Percentiles rank a stretch among this genome's conserved stretches.
phyloP scores from a whole-genome alignment of 2,797 vertebrate species.

The Etheostoma perlongum region DNA sequence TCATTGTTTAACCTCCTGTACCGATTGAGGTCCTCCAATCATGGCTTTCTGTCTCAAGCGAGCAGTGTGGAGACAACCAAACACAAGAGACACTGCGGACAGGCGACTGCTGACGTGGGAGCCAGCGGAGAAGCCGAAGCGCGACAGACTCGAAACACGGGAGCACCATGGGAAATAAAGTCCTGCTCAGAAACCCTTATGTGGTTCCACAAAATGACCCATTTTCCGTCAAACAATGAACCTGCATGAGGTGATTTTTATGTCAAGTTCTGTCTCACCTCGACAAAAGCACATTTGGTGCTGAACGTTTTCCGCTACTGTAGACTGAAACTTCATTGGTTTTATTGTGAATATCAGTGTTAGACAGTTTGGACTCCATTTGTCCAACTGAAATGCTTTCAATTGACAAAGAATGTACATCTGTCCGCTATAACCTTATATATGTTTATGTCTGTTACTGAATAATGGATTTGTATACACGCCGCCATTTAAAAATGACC shows the following conservation, averaged over 20 bases:
- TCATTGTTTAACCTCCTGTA: slow-evolving; percentile 85
- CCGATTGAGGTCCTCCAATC: slow-evolving; percentile 68
- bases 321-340: slow-evolving; percentile 30
- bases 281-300: slow-evolving; percentile 29
- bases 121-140: background rate
- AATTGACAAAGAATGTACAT: slow-evolving; percentile 63
- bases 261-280: slow-evolving; percentile 19
- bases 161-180: slow-evolving; percentile 33
- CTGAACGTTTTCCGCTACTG: slow-evolving; percentile 11
- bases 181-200: slow-evolving; percentile 38
- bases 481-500: slow-evolving; percentile 39
- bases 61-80: slow-evolving; percentile 67
- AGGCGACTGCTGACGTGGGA: background rate
- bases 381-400: slow-evolving; percentile 45
- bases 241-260: slow-evolving; percentile 19
- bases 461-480: slow-evolving; percentile 49
- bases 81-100: slow-evolving; percentile 3
- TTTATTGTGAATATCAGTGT: slow-evolving; percentile 63
- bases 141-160: background rate
- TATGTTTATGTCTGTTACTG: slow-evolving; percentile 28
- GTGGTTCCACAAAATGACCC: slow-evolving; percentile 33
- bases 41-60: slow-evolving; percentile 81
- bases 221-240: slow-evolving; percentile 9
- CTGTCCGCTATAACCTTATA: slow-evolving; percentile 34
- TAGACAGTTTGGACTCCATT: slow-evolving; percentile 28